Percentiles rank a stretch among this genome's conserved stretches.
Evolutionary conservation across 2,888 invertebrate genomes (phyloP).

Genomic region (Apocheima hispidaria): DNA sequence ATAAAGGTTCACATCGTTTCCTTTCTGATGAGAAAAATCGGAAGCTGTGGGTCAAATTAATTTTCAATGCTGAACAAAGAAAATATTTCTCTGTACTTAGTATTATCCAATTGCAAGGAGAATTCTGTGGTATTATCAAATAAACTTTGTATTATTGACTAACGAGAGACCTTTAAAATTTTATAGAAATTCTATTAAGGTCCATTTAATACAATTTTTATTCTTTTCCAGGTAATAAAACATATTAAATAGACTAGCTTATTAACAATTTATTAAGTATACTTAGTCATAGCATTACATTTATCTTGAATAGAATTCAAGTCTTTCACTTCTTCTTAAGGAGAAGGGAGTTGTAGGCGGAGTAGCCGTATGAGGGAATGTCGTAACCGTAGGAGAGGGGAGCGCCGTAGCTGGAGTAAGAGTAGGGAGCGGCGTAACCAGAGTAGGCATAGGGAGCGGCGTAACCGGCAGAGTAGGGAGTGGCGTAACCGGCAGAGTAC

Average conservation of each 20-base stretch:
- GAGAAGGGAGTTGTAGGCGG: constrained; percentile 30
- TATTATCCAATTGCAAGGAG: too few relatives aligned
- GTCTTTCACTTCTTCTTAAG: constrained; percentile 42
- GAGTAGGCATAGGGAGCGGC: neutral
- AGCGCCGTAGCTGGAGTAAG: constrained; percentile 15
- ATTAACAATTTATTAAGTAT: constrained; percentile 26
- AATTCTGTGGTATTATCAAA: too few relatives aligned
- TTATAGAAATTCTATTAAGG: too few relatives aligned
- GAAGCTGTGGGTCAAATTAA: too few relatives aligned
- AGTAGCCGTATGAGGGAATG: constrained; percentile 33
- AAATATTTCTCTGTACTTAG: too few relatives aligned
- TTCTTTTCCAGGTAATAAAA: neutral
- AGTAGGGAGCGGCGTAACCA: constrained; percentile 4
- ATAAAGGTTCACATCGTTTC: too few relatives aligned
- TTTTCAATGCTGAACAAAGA: too few relatives aligned
- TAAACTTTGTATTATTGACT: too few relatives aligned
- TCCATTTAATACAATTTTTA: neutral
- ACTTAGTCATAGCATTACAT: constrained; percentile 15
- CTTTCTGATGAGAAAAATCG: too few relatives aligned
- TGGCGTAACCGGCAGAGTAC: neutral
- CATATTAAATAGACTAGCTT: constrained; percentile 8
- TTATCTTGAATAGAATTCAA: constrained; percentile 23
- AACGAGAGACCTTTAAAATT: too few relatives aligned
- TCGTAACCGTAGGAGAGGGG: constrained; percentile 15
- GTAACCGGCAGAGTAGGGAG: neutral